Evolutionary conservation across 1,140 invertebrate species (phyloP).

Genomic region (Drosophila seguyi): DNA sequence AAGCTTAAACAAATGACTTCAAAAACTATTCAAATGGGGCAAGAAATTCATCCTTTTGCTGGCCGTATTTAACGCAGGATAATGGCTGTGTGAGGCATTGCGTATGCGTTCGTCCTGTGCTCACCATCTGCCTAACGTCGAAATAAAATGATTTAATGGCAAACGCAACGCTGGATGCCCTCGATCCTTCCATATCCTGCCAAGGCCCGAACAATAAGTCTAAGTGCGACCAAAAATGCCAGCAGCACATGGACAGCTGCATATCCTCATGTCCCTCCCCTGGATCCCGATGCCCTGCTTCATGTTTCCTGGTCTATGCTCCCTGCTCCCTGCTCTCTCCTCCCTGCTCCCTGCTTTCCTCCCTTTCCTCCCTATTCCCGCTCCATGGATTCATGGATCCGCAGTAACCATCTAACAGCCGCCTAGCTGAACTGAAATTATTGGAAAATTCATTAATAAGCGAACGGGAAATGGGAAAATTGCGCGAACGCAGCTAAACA

Average conservation of each 20-base stretch:
- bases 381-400: constrained; percentile 14
- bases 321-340: not conserved
- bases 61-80: constrained; percentile 8
- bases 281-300: not conserved
- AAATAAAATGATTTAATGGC: constrained; percentile 54
- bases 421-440: constrained; percentile 51
- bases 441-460: constrained; percentile 80
- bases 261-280: not conserved
- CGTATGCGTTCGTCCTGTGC: constrained; percentile 7
- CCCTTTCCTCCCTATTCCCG: not conserved
- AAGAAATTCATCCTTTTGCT: constrained; percentile 6
- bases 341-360: not conserved
- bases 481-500: constrained; percentile 67
- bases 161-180: constrained; percentile 24
- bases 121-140: constrained; percentile 40
- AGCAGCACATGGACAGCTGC: constrained; percentile 46
- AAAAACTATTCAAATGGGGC: not conserved
- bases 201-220: constrained; percentile 60
- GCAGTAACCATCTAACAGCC: constrained; percentile 20
- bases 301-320: no score
- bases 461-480: constrained; percentile 65
- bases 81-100: constrained; percentile 2
- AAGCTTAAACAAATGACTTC: not conserved
- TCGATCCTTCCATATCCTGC: constrained; percentile 24
- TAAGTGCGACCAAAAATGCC: constrained; percentile 51